Evolutionary conservation across 1,140 invertebrate genomes (phyloP).

Genomic region (Cotesia glomerata): DNA sequence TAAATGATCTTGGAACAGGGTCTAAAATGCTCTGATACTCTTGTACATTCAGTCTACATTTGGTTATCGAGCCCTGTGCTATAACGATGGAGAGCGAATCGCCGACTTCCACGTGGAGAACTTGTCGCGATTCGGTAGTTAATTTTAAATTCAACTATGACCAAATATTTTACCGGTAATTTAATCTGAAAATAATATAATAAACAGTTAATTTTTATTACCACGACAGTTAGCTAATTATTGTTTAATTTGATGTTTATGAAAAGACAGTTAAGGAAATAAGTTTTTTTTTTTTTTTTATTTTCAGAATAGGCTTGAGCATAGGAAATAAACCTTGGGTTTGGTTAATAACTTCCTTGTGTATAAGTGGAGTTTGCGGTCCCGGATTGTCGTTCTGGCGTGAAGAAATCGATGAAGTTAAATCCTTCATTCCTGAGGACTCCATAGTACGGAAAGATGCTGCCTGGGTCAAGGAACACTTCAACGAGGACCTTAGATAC

Average conservation of each 20-base stretch:
- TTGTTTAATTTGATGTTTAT: neutral
- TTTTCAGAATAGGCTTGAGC: conserved; percentile 50
- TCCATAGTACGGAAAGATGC: conserved; percentile 52
- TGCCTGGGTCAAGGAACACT: conserved; percentile 55
- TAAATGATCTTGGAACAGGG: conserved; percentile 34
- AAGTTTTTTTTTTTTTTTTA: neutral
- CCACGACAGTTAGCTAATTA: neutral
- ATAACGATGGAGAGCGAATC: conserved; percentile 43
- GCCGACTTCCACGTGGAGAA: conserved; percentile 32
- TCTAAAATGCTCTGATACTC: conserved; percentile 34
- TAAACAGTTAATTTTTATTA: neutral
- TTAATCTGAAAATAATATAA: conserved; percentile 4
- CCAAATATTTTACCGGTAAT: conserved; percentile 54
- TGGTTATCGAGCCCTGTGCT: conserved; percentile 27
- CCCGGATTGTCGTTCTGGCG: conserved; percentile 49
- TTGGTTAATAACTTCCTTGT: conserved; percentile 48
- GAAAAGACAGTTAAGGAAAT: no score
- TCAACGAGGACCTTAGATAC: conserved; percentile 57
- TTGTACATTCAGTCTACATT: conserved; percentile 41
- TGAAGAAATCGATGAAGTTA: conserved; percentile 50
- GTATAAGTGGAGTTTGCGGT: conserved; percentile 45
- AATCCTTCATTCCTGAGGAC: conserved; percentile 45
- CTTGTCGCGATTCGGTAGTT: conserved; percentile 33
- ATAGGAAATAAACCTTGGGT: conserved; percentile 55
- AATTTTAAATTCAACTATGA: conserved; percentile 46